Percentiles rank a stretch among this genome's conserved stretches.
Evolutionary conservation across 1,140 invertebrate genomes (phyloP).

Genomic region (Pseudoatta argentina): DNA sequence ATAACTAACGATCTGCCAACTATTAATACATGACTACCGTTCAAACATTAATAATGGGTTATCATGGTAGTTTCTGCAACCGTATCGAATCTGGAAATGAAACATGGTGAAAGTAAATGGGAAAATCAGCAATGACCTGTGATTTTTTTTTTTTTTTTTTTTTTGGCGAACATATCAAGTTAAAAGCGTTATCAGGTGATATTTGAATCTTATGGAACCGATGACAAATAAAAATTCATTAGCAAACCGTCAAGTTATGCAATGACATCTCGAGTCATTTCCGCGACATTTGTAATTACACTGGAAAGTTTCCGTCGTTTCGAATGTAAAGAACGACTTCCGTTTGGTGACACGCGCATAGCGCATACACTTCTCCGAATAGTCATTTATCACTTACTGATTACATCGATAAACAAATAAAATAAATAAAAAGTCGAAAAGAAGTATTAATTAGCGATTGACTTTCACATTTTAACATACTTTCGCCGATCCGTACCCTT

Average conservation of each 20-base stretch:
- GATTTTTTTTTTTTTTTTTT: background rate
- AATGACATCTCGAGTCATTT: constrained; percentile 43
- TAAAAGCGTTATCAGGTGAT: constrained; percentile 32
- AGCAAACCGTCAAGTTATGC: constrained; percentile 48
- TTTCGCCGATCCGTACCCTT: constrained; percentile 53
- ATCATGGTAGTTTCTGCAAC: background rate
- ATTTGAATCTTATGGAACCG: constrained; percentile 24
- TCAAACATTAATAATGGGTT: constrained; percentile 24
- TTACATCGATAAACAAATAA: constrained; percentile 29
- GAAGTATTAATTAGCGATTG: constrained; percentile 68
- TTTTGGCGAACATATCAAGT: background rate
- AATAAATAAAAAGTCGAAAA: constrained; percentile 23
- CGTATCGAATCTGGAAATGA: constrained; percentile 9
- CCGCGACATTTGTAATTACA: background rate
- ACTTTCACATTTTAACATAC: constrained; percentile 68
- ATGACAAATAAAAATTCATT: constrained; percentile 28
- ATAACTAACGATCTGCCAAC: background rate
- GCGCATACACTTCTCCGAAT: background rate
- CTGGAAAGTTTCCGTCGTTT: constrained; percentile 19
- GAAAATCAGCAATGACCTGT: background rate
- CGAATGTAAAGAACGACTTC: constrained; percentile 5
- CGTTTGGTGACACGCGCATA: background rate
- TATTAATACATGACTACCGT: constrained; percentile 8
- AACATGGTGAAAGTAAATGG: constrained; percentile 27
- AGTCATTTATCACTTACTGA: constrained; percentile 2